Base-by-base conservation (phyloP, 1,140 invertebrate genomes). In the Drosophila mauritiana region DNA sequence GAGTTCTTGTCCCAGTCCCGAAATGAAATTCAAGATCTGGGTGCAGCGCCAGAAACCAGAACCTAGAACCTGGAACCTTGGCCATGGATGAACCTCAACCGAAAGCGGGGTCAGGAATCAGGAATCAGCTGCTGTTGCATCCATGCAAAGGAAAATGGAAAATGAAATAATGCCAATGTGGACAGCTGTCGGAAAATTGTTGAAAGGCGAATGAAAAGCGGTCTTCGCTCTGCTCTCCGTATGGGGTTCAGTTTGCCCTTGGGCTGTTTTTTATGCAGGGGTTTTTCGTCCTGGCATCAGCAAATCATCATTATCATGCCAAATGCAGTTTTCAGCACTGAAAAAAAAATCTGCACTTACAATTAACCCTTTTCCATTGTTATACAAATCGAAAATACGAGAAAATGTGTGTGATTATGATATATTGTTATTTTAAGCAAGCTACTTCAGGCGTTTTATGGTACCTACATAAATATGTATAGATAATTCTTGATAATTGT, bases 171-270 rank as follows among this genome's bases (percentile, higher is more conserved):
- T 82, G 78, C 82, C 78, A 73, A 88, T 78, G 83, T 88, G 83
- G 83, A 88, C 83, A 88, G 83, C 83, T 88, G 83, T 88, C 80
- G 83, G 80, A 69, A 89, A 88, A 88, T 88, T 88, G 80, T 70
- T 83, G 84, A 88, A 88, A 83, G 81, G 73, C 83, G 83, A 86
- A 48, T 88, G 83, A 83, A 86, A 86, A 89, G 83, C 83, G 65
- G 79, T 74, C 58, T 67, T 56, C 36, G 12, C 12, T 13, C 68
- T 63, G 27, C 27, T 27, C 73, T 51, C 51, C 22, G 25, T 51
- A 27, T 68, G 51, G 67, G 67, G 42, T 70, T 70, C 65, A 37
- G 25, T 40, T 55, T 40, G 78, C 70, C 75, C 82, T 86, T 75
- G 56, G 58, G 65, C 65, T 64, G 34, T 49, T 70, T 65, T 68